Percentiles rank a stretch among this genome's conserved stretches.
These are phyloP conservation scores for Synchiropus splendidus DNA, from an alignment of 2,113 vertebrate genomes.

Conservation along the genomic window DNA sequence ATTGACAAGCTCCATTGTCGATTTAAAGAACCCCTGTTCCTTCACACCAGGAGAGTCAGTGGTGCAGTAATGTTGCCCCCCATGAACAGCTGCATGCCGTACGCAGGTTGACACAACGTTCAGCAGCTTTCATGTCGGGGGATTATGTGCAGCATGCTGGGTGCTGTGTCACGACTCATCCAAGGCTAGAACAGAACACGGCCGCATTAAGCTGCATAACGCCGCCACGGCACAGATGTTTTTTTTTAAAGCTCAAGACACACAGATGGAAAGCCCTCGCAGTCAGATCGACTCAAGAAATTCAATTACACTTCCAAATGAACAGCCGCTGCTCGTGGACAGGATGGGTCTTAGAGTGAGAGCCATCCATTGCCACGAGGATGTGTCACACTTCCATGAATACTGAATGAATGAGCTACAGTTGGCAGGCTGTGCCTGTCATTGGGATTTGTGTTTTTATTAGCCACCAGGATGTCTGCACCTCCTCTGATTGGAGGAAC, in stretches of 20 bases:
- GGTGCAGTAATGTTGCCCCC: conserved; percentile 21
- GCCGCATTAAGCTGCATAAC: conserved; percentile 35
- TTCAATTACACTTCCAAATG: conserved; percentile 44
- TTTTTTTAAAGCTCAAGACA: conserved; percentile 1
- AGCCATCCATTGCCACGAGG: conserved; percentile 29
- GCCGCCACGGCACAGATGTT: conserved; percentile 1
- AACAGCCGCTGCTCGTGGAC: conserved; percentile 34
- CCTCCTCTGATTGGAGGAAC: too few species aligned
- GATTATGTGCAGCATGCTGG: conserved; percentile 48
- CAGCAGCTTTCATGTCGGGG: conserved; percentile 45
- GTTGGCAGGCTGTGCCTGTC: conserved; percentile 33
- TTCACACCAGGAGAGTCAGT: conserved; percentile 16
- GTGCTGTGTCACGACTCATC: conserved; percentile 51
- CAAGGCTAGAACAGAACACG: conserved; percentile 22
- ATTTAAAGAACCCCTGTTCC: conserved; percentile 19
- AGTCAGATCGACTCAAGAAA: conserved; percentile 36
- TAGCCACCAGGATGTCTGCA: too few species aligned
- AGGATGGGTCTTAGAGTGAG: conserved; percentile 29
- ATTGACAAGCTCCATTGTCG: conserved; percentile 41
- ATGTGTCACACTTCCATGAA: conserved; percentile 51
- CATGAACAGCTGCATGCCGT: conserved; percentile 10
- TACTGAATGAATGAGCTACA: conserved; percentile 45
- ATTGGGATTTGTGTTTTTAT: conserved; percentile 46
- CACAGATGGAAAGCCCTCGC: conserved; percentile 23
- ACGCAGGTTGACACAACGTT: conserved; percentile 45